Conservation (phyloP, 1,140 invertebrate species). For the Mesaphorura yosii region DNA sequence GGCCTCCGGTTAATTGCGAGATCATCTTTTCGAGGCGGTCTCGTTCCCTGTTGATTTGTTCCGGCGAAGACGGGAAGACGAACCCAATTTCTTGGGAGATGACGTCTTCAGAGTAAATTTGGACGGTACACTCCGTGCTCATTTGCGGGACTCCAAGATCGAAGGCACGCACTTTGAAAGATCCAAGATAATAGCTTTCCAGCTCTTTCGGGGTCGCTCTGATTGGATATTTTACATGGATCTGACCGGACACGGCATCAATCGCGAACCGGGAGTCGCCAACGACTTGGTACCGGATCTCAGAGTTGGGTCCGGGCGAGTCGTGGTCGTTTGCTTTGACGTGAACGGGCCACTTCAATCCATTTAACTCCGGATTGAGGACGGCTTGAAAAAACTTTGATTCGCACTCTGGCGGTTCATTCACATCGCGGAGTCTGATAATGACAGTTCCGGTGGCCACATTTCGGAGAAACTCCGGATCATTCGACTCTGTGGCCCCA, state of each 20-base stretch:
- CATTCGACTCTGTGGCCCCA: constrained; percentile 16
- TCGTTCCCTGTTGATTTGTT: constrained; percentile 17
- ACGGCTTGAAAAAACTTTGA: constrained; percentile 25
- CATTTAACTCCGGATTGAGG: constrained; percentile 18
- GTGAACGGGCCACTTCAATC: constrained; percentile 19
- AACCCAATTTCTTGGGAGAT: constrained; percentile 24
- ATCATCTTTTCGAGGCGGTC: constrained; percentile 25
- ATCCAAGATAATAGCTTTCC: constrained; percentile 22
- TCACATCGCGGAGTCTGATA: constrained; percentile 22
- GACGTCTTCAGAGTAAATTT: constrained; percentile 28
- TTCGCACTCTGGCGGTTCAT: constrained; percentile 17
- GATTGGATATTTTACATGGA: constrained; percentile 12
- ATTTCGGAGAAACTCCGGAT: constrained; percentile 12
- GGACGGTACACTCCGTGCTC: constrained; percentile 17
- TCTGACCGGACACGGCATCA: constrained; percentile 17
- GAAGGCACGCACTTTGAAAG: constrained; percentile 18
- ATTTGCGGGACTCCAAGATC: constrained; percentile 23
- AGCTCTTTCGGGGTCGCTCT: not conserved
- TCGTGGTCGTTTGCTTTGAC: constrained; percentile 24
- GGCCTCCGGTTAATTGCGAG: constrained; percentile 20
- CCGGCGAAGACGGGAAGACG: constrained; percentile 17
- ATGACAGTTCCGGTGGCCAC: constrained; percentile 22
- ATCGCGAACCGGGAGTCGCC: constrained; percentile 11
- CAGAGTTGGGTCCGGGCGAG: constrained; percentile 17
- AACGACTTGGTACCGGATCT: constrained; percentile 24